These are phyloP conservation scores for Cromileptes altivelis DNA, from an alignment of 2,113 vertebrate species.

Conservation along the genomic window DNA sequence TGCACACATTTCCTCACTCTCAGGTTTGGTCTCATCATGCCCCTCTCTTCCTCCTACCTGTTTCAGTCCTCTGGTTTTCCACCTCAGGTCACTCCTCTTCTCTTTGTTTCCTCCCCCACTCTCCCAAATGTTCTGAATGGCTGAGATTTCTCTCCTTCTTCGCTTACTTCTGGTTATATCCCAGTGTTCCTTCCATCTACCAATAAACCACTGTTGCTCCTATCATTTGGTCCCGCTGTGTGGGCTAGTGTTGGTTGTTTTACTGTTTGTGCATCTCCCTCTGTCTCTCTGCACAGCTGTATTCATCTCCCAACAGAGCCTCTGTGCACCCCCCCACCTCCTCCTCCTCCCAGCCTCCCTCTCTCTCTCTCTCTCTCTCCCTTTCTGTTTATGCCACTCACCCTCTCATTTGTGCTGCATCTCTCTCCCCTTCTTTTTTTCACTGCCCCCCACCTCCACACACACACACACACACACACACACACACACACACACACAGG, in stretches of 20 bases:
- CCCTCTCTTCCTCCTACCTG: slow-evolving; percentile 65
- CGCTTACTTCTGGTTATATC: slow-evolving; percentile 34
- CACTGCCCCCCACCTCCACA: slow-evolving; percentile 8
- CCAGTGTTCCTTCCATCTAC: slow-evolving; percentile 21
- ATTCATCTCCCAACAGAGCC: slow-evolving; percentile 62
- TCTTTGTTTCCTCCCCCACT: slow-evolving; percentile 52
- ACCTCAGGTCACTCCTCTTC: slow-evolving; percentile 56
- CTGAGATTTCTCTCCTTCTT: slow-evolving; percentile 25
- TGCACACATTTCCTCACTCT: background rate
- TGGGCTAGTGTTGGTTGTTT: slow-evolving; percentile 57
- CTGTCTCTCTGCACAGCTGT: slow-evolving; percentile 65
- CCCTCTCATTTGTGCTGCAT: slow-evolving; percentile 53
- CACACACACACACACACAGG: background rate
- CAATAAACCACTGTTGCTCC: slow-evolving; percentile 28
- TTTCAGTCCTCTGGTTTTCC: slow-evolving; percentile 18
- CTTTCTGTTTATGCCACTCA: slow-evolving; percentile 46
- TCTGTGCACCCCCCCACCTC: slow-evolving; percentile 35
- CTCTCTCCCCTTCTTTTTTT: slow-evolving; percentile 7
- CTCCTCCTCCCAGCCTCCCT: background rate
- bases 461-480: background rate
- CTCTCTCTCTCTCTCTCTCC: slow-evolving; percentile 28
- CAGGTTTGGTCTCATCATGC: background rate
- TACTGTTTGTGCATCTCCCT: slow-evolving; percentile 58
- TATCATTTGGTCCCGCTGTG: slow-evolving; percentile 34
- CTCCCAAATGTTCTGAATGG: slow-evolving; percentile 29